Evolutionary conservation across 2,113 vertebrate species (phyloP).

Genomic region (Aplodontia rufa): DNA sequence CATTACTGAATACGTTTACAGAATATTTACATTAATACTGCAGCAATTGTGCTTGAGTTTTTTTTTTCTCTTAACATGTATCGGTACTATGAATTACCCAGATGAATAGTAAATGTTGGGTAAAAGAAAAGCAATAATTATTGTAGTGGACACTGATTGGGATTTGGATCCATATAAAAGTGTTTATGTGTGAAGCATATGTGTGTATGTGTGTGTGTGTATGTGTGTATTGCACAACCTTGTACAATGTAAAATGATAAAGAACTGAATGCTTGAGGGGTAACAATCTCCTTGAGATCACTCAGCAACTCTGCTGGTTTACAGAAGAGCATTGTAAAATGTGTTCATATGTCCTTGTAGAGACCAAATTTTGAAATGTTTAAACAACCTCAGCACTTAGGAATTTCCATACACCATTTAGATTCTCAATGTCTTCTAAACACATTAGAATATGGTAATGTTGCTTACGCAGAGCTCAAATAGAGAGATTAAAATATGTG

Average conservation of each 20-base stretch:
- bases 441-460: neutral
- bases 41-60: too few species aligned
- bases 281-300: too few species aligned
- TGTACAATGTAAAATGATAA: neutral
- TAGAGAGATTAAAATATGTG: neutral
- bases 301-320: neutral
- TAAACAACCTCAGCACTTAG: neutral
- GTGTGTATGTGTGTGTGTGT: neutral
- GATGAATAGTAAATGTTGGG: neutral
- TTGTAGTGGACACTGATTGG: neutral
- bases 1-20: too few species aligned
- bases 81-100: neutral
- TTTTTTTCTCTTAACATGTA: neutral
- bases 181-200: neutral
- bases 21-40: too few species aligned
- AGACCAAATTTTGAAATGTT: neutral
- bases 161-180: neutral
- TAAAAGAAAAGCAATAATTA: neutral
- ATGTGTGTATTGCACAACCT: neutral
- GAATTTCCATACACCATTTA: neutral
- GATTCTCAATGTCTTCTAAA: neutral
- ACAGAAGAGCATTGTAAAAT: neutral
- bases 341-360: too few species aligned
- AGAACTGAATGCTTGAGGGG: neutral
- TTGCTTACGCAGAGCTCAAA: neutral